Evolutionary conservation across 2,888 invertebrate species (phyloP), one percentile per base, ranked within the genome.

Genomic region (Mayetiola destructor): DNA sequence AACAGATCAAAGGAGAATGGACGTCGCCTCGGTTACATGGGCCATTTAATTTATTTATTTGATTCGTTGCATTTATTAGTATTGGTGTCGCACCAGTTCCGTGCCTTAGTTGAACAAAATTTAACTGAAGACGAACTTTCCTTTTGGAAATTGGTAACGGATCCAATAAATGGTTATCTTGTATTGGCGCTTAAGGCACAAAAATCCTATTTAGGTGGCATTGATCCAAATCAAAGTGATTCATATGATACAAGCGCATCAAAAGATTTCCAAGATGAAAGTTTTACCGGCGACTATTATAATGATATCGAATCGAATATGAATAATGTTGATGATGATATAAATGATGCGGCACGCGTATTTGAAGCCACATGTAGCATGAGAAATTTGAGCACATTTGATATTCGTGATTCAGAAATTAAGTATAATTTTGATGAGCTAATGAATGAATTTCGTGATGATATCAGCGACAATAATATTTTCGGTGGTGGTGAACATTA

Each of bases 21-120:
- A 59, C 70, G 78, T 57, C 75, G 80, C 56, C 74, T 79, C 64
- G 81, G 81, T 63, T 81, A 80, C 64, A 81, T 81, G 80, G 81
- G 81, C 59, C 81, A 81, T 68, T 72, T 81, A 65, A 80, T 80
- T 63, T 77, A 76, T 67, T 78, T 81, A 64, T 73, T 77, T 37
- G 77, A 77, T 70, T 66, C 66, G 66, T 53, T 53, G 29, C 29
- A 53, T 53, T 53, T 53, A 53, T 53, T 53, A 32, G 53, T 53
- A 32, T 53, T 53, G 63, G 68, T 69, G 66, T 72, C 70, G 65
- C 75, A 77, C 70, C 73, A 76, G 67, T 74, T 75, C 66, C 77
- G 74, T 67, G 72, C 75, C 64, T 69, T 77, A 66, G 76, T 80
- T 62, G 72, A 76, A 64, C 74, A 73, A 62, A 76, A 70, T 66